Evolutionary conservation across 1,140 invertebrate genomes (phyloP).

Genomic region (Ganaspis sp.): DNA sequence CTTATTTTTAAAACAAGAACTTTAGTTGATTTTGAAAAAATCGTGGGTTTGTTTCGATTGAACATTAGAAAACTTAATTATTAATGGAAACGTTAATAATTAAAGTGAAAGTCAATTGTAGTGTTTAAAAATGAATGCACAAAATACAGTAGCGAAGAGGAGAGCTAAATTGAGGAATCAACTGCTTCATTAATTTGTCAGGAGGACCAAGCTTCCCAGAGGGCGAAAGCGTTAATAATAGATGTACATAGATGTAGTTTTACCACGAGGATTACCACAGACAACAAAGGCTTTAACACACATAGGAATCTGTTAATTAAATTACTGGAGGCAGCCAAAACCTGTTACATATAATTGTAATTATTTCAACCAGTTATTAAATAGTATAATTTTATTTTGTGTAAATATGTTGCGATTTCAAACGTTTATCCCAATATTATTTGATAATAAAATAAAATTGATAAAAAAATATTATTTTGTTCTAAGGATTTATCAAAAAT

Average conservation of each 20-base stretch:
- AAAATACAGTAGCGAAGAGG: not conserved
- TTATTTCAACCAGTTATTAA: too few species aligned
- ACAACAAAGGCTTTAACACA: not conserved
- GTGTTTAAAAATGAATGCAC: not conserved
- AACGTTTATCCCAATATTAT: too few species aligned
- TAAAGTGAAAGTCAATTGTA: not conserved
- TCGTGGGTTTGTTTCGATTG: not conserved
- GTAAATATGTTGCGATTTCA: too few species aligned
- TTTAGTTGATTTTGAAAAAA: too few species aligned
- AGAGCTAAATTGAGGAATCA: slow-evolving; percentile 2
- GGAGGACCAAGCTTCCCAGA: not conserved
- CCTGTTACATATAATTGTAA: not conserved
- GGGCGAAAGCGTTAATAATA: slow-evolving; percentile 1
- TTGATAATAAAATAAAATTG: too few species aligned
- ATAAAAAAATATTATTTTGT: too few species aligned
- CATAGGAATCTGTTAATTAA: not conserved
- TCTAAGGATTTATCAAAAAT: too few species aligned
- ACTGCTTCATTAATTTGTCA: slow-evolving; percentile 17
- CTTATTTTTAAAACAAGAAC: too few species aligned
- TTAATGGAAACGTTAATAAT: not conserved
- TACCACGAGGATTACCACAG: not conserved
- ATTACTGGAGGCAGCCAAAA: not conserved
- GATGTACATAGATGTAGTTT: not conserved
- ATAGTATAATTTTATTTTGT: too few species aligned
- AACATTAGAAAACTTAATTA: not conserved